Evolutionary conservation across 2,888 invertebrate genomes (phyloP).

Genomic region (Smittia aterrima): DNA sequence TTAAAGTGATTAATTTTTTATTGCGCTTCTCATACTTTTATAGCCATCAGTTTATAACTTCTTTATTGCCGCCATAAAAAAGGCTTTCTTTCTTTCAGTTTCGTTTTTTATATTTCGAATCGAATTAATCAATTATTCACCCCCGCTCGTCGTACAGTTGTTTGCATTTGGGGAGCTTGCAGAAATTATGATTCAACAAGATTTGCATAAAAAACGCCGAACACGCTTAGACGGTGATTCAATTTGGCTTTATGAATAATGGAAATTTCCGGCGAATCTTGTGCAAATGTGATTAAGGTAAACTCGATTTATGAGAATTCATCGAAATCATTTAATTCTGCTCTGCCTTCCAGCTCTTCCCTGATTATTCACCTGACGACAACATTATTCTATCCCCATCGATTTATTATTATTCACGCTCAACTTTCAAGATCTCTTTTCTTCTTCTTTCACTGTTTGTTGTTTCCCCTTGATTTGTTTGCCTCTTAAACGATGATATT

Average conservation of each 20-base stretch:
- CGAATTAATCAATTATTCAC: conserved; percentile 22
- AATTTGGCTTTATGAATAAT: conserved; percentile 22
- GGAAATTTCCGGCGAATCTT: conserved; percentile 10
- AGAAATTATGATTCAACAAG: not conserved
- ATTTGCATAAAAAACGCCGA: conserved; percentile 15
- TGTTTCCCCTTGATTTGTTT: not conserved
- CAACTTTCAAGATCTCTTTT: not conserved
- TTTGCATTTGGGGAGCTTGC: not conserved
- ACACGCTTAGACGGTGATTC: conserved; percentile 1
- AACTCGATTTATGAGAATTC: conserved; percentile 12
- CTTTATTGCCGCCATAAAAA: not conserved
- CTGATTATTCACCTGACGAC: conserved; percentile 19
- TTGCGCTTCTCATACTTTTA: not conserved
- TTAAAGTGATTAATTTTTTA: conserved; percentile 19
- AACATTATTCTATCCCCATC: not conserved
- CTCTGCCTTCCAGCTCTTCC: not conserved
- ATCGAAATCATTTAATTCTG: not conserved
- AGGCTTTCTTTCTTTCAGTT: conserved; percentile 12
- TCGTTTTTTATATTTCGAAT: not conserved
- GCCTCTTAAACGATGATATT: conserved; percentile 11
- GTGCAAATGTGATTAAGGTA: conserved; percentile 1
- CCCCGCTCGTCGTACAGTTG: not conserved
- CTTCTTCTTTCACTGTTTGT: not conserved
- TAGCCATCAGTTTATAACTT: not conserved
- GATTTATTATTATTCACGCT: not conserved